Evolutionary conservation across 1,140 invertebrate species (phyloP).

Genomic region (Mizuhopecten yessoensis): DNA sequence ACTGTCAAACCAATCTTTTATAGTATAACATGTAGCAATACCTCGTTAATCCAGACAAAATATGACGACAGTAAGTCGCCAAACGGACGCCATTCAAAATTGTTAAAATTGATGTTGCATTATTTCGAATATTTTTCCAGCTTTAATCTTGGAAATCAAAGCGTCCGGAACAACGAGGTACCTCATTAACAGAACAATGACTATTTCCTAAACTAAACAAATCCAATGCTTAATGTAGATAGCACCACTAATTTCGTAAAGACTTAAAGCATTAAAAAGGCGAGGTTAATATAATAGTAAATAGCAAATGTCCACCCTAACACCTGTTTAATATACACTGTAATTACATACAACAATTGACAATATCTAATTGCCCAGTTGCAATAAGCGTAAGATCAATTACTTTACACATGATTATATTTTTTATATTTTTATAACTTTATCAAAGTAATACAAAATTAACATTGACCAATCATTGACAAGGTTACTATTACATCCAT

Average conservation of each 20-base stretch:
- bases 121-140: too few relatives aligned
- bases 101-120: too few relatives aligned
- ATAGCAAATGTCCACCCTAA: background rate
- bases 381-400: too few relatives aligned
- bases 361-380: background rate
- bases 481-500: too few relatives aligned
- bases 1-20: background rate
- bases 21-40: background rate
- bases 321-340: background rate
- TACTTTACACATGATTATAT: too few relatives aligned
- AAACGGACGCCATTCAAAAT: too few relatives aligned
- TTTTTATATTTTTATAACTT: too few relatives aligned
- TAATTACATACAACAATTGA: background rate
- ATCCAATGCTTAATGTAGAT: background rate
- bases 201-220: background rate
- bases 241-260: slow-evolving; percentile 18
- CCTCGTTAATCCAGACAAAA: background rate
- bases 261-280: slow-evolving; percentile 33
- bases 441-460: too few relatives aligned
- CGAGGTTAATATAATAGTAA: background rate
- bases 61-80: background rate
- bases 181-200: background rate
- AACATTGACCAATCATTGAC: too few relatives aligned
- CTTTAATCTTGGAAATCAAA: background rate
- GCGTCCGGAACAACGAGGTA: background rate